Conservation (phyloP, 2,797 vertebrate species). For the Pelochelys cantorii region DNA sequence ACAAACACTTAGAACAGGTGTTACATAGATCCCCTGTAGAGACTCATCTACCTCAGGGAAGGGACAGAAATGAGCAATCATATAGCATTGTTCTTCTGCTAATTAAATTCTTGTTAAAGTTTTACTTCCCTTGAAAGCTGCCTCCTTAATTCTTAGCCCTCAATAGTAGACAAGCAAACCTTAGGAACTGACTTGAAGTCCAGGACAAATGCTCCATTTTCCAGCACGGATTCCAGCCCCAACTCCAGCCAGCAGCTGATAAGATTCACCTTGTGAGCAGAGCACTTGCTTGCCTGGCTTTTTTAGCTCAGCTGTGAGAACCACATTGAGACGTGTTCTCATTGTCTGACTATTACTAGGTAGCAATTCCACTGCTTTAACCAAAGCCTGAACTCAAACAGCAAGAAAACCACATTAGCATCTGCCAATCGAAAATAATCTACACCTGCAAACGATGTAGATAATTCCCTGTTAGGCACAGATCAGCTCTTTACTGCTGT, state of each 20-base stretch:
- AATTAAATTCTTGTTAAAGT: background rate
- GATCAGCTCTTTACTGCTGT: background rate
- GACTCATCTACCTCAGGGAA: background rate
- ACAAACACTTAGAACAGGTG: background rate
- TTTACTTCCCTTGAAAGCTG: background rate
- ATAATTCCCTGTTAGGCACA: background rate
- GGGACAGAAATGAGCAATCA: background rate
- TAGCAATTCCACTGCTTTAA: too few species aligned
- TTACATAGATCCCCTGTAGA: background rate
- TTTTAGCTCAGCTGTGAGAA: background rate
- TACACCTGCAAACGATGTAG: background rate
- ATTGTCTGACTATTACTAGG: too few species aligned
- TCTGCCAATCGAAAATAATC: background rate
- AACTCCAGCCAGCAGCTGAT: background rate
- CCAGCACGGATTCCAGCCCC: rapidly evolving
- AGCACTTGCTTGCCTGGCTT: background rate
- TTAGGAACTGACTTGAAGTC: rapidly evolving
- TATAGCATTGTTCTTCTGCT: background rate
- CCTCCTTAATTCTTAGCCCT: background rate
- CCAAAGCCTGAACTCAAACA: background rate
- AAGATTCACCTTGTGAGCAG: background rate
- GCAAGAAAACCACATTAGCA: background rate
- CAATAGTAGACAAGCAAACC: background rate
- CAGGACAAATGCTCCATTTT: rapidly evolving
- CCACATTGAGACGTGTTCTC: background rate